Conservation (phyloP, 2,888 invertebrate species). For the Ceriagrion tenellum region DNA sequence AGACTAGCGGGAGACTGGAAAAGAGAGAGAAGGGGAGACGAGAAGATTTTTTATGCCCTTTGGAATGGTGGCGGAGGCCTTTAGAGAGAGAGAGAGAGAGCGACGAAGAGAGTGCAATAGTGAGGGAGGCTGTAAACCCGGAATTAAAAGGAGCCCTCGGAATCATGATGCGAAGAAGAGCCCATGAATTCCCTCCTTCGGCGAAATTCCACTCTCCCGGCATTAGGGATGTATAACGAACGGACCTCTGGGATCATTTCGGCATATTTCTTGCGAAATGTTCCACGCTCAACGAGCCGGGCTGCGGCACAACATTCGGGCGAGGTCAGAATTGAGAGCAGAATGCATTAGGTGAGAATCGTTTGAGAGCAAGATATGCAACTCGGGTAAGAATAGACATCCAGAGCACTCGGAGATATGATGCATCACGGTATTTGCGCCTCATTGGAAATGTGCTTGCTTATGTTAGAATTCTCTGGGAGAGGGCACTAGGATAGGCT, state of each 20-base stretch:
- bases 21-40: not conserved
- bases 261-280: conserved; percentile 40
- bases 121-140: not conserved
- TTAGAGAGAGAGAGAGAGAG: not conserved
- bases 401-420: not conserved
- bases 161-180: not conserved
- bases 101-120: not conserved
- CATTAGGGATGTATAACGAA: conserved; percentile 46
- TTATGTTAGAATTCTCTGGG: not conserved
- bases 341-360: not conserved
- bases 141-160: conserved; percentile 1
- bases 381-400: conserved; percentile 25
- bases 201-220: not conserved
- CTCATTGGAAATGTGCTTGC: not conserved
- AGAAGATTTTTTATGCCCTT: not conserved
- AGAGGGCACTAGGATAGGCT: not conserved
- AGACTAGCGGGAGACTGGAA: not conserved
- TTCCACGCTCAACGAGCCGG: not conserved
- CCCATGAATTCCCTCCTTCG: conserved; percentile 15
- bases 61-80: not conserved
- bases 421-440: not conserved
- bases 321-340: conserved; percentile 39
- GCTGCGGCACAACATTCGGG: conserved; percentile 1
- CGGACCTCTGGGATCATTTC: conserved; percentile 39
- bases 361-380: conserved; percentile 1